These are phyloP conservation scores for Erebia epiphron DNA, from an alignment of 2,888 invertebrate species.

Conservation along the genomic window DNA sequence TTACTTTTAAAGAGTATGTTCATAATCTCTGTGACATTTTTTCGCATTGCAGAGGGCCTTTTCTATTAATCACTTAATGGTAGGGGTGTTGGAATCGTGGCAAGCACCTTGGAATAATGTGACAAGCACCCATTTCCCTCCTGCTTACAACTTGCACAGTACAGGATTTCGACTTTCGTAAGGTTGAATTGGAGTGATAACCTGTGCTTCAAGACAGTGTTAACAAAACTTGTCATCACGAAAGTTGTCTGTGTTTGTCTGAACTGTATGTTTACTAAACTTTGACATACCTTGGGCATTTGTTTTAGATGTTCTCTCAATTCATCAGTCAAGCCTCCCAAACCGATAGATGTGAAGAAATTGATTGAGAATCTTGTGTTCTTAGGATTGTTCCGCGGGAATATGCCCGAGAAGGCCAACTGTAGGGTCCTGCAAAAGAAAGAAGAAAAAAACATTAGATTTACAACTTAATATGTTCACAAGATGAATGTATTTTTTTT, in stretches of 20 bases:
- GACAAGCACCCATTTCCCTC: no score
- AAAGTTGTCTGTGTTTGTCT: not conserved
- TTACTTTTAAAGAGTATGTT: no score
- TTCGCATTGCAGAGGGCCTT: no score
- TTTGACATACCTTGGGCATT: conserved; percentile 83
- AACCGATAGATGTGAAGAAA: conserved; percentile 98
- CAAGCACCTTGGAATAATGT: no score
- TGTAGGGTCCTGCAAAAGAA: conserved; percentile 88
- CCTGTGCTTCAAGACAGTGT: no score
- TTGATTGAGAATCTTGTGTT: conserved; percentile 99
- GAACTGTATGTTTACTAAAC: not conserved
- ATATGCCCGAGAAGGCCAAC: conserved; percentile 93
- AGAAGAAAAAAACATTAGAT: conserved; percentile 7
- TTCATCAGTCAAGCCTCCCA: conserved; percentile 98
- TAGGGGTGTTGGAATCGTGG: no score
- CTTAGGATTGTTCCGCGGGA: conserved; percentile 97
- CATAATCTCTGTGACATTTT: no score
- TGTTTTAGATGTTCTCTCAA: conserved; percentile 93
- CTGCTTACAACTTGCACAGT: no score
- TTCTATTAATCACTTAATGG: no score
- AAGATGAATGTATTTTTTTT: not conserved
- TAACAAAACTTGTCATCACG: no score
- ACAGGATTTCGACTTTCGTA: no score
- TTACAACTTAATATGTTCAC: conserved; percentile 34
- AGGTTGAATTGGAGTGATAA: no score